A percentile compares a stretch with the other conserved stretches of the same genome.
phyloP scores from a whole-genome alignment of 2,797 vertebrate species.

The Coregonus suidteri region DNA sequence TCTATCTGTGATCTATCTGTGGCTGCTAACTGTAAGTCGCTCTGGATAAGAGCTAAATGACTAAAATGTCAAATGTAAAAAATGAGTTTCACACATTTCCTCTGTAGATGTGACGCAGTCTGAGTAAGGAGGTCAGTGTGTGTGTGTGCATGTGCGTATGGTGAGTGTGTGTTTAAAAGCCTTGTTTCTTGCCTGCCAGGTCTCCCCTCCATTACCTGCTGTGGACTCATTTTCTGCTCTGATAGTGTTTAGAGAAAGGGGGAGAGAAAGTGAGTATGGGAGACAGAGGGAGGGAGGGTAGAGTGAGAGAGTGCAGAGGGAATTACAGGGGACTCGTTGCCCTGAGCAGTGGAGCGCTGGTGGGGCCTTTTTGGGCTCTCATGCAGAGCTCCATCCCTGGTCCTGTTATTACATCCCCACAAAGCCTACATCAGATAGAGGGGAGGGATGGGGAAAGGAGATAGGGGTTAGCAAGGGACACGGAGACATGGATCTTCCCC shows the following conservation, averaged over 20 bases:
- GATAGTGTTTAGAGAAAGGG: constrained; percentile 25
- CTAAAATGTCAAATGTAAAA: too few relatives aligned
- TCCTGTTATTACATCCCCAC: constrained; percentile 42
- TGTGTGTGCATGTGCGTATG: constrained; percentile 13
- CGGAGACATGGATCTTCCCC: neutral
- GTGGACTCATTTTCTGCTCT: constrained; percentile 50
- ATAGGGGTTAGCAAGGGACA: neutral
- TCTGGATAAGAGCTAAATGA: too few relatives aligned
- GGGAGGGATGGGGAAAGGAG: constrained; percentile 1
- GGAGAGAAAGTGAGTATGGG: constrained; percentile 1
- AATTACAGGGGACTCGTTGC: constrained; percentile 1
- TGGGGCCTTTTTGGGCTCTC: neutral
- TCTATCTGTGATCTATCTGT: neutral
- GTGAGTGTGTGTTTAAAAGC: constrained; percentile 13
- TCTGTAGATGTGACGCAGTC: constrained; percentile 11
- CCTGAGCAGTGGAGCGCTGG: neutral
- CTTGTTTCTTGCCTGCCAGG: constrained; percentile 12
- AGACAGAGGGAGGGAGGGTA: neutral
- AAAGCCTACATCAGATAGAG: neutral
- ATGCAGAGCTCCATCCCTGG: constrained; percentile 10
- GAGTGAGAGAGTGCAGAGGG: constrained; percentile 10
- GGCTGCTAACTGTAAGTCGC: neutral
- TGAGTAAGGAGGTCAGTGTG: neutral
- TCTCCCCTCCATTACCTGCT: constrained; percentile 46
- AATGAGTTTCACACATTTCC: neutral